Evolutionary conservation across 2,113 vertebrate species (phyloP), one percentile per base, ranked within the genome.

Genomic region (Stomatorhinus ivindoensis): DNA sequence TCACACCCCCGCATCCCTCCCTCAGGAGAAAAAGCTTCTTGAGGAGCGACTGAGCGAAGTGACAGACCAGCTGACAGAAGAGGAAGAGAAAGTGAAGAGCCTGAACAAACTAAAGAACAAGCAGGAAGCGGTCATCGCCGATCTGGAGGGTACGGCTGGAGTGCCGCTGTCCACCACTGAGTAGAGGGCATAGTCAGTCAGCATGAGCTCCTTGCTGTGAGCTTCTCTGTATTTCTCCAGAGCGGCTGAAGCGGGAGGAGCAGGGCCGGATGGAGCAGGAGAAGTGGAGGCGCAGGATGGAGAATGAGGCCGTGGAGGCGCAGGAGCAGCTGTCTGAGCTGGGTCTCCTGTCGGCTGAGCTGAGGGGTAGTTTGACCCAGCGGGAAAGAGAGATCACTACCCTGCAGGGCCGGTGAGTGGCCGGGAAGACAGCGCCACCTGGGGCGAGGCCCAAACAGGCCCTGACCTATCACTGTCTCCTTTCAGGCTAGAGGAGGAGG

Each of bases 11-110:
- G 7, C 19, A 31, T 46, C 39, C 13, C 58, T 86, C 2, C 61
- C 17, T 87, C 93, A 98, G 97, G 97, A 98, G 91, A 97, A 97
- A 93, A 97, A 95, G 90, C 95, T 96, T 90, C 80, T 97, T 87
- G 97, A 98, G 48, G 97, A 98, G 42, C 95, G 97, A 19, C 93
- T 98, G 89, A 93, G 94, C 0, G 97, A 98, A 87, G 95, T 97
- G 90, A 95, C 96, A 0, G 96, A 97, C 42, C 96, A 97, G 89
- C 95, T 97, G 9, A 96, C 97, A 0, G 97, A 98, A 87, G 97
- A 98, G 90, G 97, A 98, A 69, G 97, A 98, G 93, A 98, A 97
- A 89, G 94, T 96, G 89, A 98, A 98, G 93, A 97, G 96, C 91
- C 95, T 98, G 1, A 97, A 95, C 90, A 98, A 98, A 90, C 96